phyloP scores from a whole-genome alignment of 92 coral and sea anemone species.

The Bergia puertoricense region DNA sequence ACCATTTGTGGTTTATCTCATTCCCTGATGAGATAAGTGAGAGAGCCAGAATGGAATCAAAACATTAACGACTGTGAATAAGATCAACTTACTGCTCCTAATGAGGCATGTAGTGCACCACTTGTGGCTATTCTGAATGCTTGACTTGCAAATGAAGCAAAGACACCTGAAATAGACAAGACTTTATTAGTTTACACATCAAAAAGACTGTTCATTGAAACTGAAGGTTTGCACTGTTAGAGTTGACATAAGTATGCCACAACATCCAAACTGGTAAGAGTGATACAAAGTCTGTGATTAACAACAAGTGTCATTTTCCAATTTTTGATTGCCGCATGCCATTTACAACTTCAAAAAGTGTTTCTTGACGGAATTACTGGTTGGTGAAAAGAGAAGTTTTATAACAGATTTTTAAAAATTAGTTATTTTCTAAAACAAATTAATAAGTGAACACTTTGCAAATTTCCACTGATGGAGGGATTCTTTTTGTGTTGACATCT shows the following conservation, averaged over 20 bases:
- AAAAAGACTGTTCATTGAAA: not conserved
- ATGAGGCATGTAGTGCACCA: constrained; percentile 67
- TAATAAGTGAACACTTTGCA: too few relatives aligned
- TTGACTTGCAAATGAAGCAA: constrained; percentile 90
- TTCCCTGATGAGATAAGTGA: not conserved
- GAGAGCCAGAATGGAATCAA: not conserved
- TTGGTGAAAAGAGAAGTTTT: too few relatives aligned
- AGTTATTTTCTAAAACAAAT: too few relatives aligned
- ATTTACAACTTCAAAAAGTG: too few relatives aligned
- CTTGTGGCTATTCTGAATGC: constrained; percentile 74
- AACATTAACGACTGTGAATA: not conserved
- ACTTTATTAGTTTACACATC: not conserved
- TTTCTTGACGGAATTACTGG: too few relatives aligned
- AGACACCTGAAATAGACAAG: constrained; percentile 64
- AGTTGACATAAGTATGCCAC: not conserved
- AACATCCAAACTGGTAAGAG: not conserved
- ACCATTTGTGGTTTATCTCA: not conserved
- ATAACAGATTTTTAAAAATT: too few relatives aligned
- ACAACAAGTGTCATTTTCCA: too few relatives aligned
- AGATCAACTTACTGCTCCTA: constrained; percentile 87
- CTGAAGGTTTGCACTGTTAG: not conserved
- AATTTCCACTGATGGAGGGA: too few relatives aligned
- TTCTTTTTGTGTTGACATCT: too few relatives aligned
- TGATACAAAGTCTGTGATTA: too few relatives aligned
- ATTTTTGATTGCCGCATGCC: too few relatives aligned